Percentiles rank a stretch among this genome's conserved stretches.
phyloP scores from a whole-genome alignment of 2,888 invertebrate genomes.

The Tinea pellionella region DNA sequence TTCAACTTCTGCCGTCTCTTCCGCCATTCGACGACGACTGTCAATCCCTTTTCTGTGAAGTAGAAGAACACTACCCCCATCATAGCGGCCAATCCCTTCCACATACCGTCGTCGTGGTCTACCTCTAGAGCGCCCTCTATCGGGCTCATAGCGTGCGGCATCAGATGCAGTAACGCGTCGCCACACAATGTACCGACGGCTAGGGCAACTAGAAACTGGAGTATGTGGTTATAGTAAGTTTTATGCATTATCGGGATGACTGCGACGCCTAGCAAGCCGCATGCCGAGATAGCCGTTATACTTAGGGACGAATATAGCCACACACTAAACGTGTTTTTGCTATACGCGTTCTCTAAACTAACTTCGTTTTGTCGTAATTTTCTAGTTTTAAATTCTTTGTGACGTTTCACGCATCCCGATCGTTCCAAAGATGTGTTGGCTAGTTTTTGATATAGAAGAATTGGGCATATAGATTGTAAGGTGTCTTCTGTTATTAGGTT shows the following conservation, averaged over 20 bases:
- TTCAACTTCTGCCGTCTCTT: conserved; percentile 78
- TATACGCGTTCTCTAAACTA: conserved; percentile 30
- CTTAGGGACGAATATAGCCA: conserved; percentile 88
- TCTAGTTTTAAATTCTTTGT: conserved; percentile 22
- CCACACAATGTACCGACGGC: conserved; percentile 93
- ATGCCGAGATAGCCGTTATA: conserved; percentile 86
- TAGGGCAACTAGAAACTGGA: conserved; percentile 92
- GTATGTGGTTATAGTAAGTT: conserved; percentile 86
- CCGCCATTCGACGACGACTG: conserved; percentile 84
- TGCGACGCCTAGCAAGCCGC: conserved; percentile 87
- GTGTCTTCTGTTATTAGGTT: conserved; percentile 38
- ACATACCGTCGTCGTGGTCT: conserved; percentile 78
- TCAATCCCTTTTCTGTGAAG: conserved; percentile 85
- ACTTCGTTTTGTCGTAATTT: conserved; percentile 25
- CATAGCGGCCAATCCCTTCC: conserved; percentile 88
- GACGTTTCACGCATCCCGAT: conserved; percentile 59
- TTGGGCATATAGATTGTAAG: conserved; percentile 72
- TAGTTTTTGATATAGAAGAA: conserved; percentile 74
- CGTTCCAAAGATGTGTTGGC: conserved; percentile 64
- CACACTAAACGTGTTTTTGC: conserved; percentile 64
- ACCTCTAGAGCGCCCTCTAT: conserved; percentile 22
- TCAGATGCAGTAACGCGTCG: conserved; percentile 90
- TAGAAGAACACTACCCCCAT: conserved; percentile 89
- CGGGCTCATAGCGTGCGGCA: conserved; percentile 83
- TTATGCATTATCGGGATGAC: conserved; percentile 93